Evolutionary conservation across 35 echinoderm and acorn worm genomes (phyloP), one percentile per base, ranked within the genome.

Genomic region (Acanthaster planci): DNA sequence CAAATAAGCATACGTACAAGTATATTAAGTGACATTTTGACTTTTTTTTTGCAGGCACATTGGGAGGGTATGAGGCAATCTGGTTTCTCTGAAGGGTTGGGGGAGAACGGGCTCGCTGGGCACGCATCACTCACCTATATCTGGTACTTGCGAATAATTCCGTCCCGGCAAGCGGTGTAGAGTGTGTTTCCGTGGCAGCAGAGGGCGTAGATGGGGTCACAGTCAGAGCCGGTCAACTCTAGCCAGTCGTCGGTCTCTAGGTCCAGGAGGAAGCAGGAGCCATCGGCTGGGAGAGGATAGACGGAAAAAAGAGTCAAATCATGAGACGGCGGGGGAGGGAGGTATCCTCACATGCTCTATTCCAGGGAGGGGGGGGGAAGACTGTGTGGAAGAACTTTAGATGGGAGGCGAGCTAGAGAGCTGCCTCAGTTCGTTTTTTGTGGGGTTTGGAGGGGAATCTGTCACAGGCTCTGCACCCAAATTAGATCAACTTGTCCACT

Each of bases 171-270:
- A 23, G 90, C 90, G 22, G 94, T 97, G 79, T 84, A 93, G 59
- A 97, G 87, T 0, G 40, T 38, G 58, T 93, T 90, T 52, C 87
- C 87, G 79, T 90, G 90, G 77, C 58, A 44, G 58, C 82, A 64
- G 18, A 90, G 52, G n/a, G 87, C 79, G 42, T 92, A 93, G 55
- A 97, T 85, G 40, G 90, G 86, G 76, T 97, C 87, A 42, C 87
- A 92, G 84, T 97, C 94, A 17, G 94, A 72, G 39, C 94, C 94
- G 16, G 94, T 97, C 78, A 97, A 97, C 67, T 93, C 94, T 50
- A 86, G 56, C 15, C 88, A 38, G 26, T 52, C 80, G 16, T 72
- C 76, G 34, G 86, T 86, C 26, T 81, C 15, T 21, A 27, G 81
- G 52, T 56, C 86, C 80, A 8, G 82, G 87, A 86, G 86, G 75